Evolutionary conservation across 2,888 invertebrate species (phyloP), one percentile per base, ranked within the genome.

Genomic region (Hemaris fuciformis): DNA sequence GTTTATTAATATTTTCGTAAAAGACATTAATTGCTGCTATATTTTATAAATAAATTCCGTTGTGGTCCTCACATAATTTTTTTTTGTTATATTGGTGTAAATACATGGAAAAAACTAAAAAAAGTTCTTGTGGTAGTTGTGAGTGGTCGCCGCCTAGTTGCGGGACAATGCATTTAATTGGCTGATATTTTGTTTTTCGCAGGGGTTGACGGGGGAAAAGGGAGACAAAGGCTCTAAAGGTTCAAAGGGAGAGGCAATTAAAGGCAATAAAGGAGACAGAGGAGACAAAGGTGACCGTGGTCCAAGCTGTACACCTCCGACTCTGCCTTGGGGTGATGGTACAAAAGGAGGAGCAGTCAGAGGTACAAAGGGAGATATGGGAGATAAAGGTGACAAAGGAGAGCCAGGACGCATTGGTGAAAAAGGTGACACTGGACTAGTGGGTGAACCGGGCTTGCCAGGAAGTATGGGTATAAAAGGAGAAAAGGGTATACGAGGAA

Each of bases 401-500:
- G 93, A 93, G 68, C 79, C 87, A 5, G 96, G 96, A 10, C 81
- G 79, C 65, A 90, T 93, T 66, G 97, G 97, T 34, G 93, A 93
- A 59, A 95, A 95, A 74, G 97, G 97, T 62, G 95, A 95, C 64
- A 90, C 93, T 3, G 97, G 97, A 23, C 85, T 90, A 0, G 93
- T 94, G 66, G 97, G 97, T 60, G 95, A 95, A 71, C 93, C 94
- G 71, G 98, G 98, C 46, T 79, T 93, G 61, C 83, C 94, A 13
- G 97, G 97, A 46, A 82, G 84, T 63, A 69, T 87, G 59, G 97
- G 97, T 59, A 87, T 92, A 69, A 96, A 96, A 82, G 98, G 98
- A 74, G 98, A 98, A 89, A 98, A 98, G 77, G 98, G 98, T 70
- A 89, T 97, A 68, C 94, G 95, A 46, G 98, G 98, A 69, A 94